Evolutionary conservation across 2,797 vertebrate species (phyloP).

Genomic region (Neolamprologus multifasciatus): DNA sequence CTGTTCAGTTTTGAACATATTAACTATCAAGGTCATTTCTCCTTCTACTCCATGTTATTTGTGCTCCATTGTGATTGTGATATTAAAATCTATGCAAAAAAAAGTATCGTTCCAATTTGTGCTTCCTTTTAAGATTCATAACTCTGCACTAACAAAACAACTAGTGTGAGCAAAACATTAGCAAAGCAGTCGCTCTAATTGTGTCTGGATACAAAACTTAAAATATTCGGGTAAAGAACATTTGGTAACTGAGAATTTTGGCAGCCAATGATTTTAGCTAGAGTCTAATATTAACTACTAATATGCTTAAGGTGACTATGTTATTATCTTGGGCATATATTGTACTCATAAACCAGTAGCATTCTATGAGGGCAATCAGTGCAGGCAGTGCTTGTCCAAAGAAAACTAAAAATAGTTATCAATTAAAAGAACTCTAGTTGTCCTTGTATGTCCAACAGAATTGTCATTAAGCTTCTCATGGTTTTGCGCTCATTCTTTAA

Average conservation of each 20-base stretch:
- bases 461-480: not conserved
- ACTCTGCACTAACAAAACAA: not conserved
- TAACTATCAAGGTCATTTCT: not conserved
- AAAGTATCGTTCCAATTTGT: not conserved
- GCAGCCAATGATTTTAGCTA: not conserved
- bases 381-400: not conserved
- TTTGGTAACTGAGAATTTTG: not conserved
- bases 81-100: not conserved
- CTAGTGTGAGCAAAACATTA: not conserved
- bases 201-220: not conserved
- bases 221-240: not conserved
- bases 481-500: not conserved
- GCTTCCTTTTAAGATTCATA: not conserved
- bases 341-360: not conserved
- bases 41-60: not conserved
- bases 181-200: not conserved
- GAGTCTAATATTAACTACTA: not conserved
- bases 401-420: not conserved
- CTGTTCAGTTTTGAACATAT: not conserved
- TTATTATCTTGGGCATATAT: not conserved
- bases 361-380: not conserved
- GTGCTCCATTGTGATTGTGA: not conserved
- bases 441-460: not conserved
- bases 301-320: not conserved
- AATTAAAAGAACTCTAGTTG: not conserved